Evolutionary conservation across 2,888 invertebrate genomes (phyloP).

Genomic region (Pristionchus arcanus): DNA sequence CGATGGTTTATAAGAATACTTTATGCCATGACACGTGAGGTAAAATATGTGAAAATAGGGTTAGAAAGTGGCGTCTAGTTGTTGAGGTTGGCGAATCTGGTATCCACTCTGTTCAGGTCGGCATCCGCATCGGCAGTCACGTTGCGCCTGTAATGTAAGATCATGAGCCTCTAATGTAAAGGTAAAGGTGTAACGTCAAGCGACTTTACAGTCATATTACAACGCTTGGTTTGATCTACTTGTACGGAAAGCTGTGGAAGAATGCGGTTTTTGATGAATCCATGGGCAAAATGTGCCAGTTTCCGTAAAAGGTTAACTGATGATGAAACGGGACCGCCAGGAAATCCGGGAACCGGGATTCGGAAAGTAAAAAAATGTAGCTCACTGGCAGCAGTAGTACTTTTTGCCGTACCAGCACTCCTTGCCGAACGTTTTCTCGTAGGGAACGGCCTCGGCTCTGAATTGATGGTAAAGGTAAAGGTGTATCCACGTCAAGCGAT

Average conservation of each 20-base stretch:
- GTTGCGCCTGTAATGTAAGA: neutral
- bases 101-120: neutral
- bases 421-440: slow-evolving; percentile 42
- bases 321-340: too few species aligned
- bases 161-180: too few species aligned
- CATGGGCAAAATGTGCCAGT: too few species aligned
- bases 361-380: too few species aligned
- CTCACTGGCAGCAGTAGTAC: neutral
- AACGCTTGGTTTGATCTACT: too few species aligned
- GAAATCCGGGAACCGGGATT: too few species aligned
- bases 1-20: neutral
- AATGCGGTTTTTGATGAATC: too few species aligned
- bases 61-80: neutral
- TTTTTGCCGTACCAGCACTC: slow-evolving; percentile 48
- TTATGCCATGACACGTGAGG: slow-evolving; percentile 1
- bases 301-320: too few species aligned
- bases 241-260: too few species aligned
- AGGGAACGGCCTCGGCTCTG: slow-evolving; percentile 36
- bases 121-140: neutral
- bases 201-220: too few species aligned
- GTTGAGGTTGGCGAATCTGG: neutral
- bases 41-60: neutral
- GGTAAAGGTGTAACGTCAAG: too few species aligned
- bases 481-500: too few species aligned
- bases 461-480: neutral